Evolutionary conservation across 2,888 invertebrate genomes (phyloP).

Genomic region (Pyrocoelia pectoralis): DNA sequence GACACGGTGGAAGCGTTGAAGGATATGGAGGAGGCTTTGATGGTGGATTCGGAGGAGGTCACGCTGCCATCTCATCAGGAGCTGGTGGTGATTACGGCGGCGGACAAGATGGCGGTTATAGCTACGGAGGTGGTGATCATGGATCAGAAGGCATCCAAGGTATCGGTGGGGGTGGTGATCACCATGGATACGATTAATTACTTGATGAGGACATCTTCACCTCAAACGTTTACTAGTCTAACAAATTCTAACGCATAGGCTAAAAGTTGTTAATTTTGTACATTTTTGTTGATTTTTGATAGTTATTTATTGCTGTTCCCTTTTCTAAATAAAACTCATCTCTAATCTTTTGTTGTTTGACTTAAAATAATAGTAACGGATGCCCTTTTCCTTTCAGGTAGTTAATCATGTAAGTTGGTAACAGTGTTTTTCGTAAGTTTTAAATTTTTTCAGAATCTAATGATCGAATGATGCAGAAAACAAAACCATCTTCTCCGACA

Average conservation of each 20-base stretch:
- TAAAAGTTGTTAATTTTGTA: slow-evolving; percentile 11
- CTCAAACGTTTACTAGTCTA: slow-evolving; percentile 42
- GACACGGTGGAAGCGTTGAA: slow-evolving; percentile 52
- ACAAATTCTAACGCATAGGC: slow-evolving; percentile 19
- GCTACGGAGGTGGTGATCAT: slow-evolving; percentile 40
- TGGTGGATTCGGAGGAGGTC: slow-evolving; percentile 41
- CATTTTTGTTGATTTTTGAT: slow-evolving; percentile 14
- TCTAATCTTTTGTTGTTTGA: no score
- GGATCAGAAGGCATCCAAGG: background rate
- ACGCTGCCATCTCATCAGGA: slow-evolving; percentile 38
- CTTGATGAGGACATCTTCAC: slow-evolving; percentile 18
- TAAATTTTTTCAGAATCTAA: no score
- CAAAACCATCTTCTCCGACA: no score
- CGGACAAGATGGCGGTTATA: slow-evolving; percentile 38
- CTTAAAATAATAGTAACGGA: no score
- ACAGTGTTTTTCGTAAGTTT: no score
- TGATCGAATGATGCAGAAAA: no score
- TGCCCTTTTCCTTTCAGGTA: no score
- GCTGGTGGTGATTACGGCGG: slow-evolving; percentile 34
- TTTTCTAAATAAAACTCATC: background rate
- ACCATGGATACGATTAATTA: slow-evolving; percentile 46
- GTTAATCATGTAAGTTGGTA: no score
- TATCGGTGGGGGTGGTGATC: slow-evolving; percentile 41
- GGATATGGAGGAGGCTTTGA: slow-evolving; percentile 40
- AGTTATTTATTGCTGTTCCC: slow-evolving; percentile 22